phyloP scores from a whole-genome alignment of 2,113 vertebrate species.

The Peromyscus californicus region DNA sequence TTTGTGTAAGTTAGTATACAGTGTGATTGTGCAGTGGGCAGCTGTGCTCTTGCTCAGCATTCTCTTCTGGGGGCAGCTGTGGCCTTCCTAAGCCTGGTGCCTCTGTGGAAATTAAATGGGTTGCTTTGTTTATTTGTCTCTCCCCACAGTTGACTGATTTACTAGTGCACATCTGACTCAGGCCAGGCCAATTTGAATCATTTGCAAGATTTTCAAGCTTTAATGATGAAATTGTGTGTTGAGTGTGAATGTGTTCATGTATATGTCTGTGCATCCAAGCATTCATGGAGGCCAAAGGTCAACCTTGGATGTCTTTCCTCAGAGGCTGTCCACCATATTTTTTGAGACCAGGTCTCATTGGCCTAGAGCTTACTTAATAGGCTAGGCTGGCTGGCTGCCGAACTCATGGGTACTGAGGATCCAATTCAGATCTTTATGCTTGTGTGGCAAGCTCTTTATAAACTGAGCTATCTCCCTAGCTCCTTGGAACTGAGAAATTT shows the following conservation, averaged over 20 bases:
- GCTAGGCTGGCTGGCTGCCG: neutral
- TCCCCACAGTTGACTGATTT: neutral
- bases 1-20: fast-evolving
- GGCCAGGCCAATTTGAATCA: neutral
- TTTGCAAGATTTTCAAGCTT: conserved; percentile 25
- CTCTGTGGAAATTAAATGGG: neutral
- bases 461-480: neutral
- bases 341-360: neutral
- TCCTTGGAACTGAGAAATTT: neutral
- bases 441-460: neutral
- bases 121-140: neutral
- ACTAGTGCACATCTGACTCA: neutral
- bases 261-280: neutral
- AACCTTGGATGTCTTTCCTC: neutral
- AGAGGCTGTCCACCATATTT: neutral
- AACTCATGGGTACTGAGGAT: neutral
- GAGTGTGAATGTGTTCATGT: no score
- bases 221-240: neutral
- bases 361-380: neutral
- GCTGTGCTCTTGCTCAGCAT: neutral
- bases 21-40: neutral
- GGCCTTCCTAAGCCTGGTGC: neutral
- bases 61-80: neutral
- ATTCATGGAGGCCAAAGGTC: neutral
- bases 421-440: neutral